A percentile compares a stretch with the other conserved stretches of the same genome.
phyloP scores from a whole-genome alignment of 2,888 invertebrate species.

The Labia minor region DNA sequence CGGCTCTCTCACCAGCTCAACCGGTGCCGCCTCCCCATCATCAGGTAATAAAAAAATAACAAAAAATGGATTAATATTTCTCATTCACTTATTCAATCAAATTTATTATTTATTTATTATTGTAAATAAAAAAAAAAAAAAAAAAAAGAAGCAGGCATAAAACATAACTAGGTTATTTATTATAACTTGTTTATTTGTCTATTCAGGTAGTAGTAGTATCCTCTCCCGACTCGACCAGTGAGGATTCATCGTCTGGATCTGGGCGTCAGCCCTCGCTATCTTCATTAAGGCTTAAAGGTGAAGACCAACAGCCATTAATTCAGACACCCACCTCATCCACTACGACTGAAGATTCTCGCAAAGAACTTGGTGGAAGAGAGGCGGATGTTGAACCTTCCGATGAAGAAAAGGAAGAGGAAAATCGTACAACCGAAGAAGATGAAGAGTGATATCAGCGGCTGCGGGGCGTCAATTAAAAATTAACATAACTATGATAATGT shows the following conservation, averaged over 20 bases:
- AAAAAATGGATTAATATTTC: too few relatives aligned
- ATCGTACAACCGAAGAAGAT: constrained; percentile 16
- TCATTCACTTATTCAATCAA: background rate
- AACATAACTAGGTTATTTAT: background rate
- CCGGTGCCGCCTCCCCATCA: background rate
- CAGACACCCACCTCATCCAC: constrained; percentile 26
- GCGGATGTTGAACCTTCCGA: constrained; percentile 25
- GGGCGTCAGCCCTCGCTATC: background rate
- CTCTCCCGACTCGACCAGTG: constrained; percentile 80
- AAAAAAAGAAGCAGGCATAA: background rate
- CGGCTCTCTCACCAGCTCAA: background rate
- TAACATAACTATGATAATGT: too few relatives aligned
- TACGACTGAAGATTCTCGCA: constrained; percentile 25
- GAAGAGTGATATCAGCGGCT: constrained; percentile 15
- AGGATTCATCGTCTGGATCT: constrained; percentile 55
- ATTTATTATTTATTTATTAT: background rate
- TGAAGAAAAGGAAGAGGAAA: constrained; percentile 24
- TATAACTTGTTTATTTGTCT: background rate
- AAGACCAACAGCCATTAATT: constrained; percentile 22
- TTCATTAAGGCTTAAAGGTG: background rate
- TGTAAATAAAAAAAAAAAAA: background rate
- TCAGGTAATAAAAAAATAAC: too few relatives aligned
- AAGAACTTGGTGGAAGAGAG: constrained; percentile 24
- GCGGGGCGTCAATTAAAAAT: background rate
- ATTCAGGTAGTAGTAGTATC: constrained; percentile 39